Base-by-base conservation (phyloP, 1,140 invertebrate species). In the Oppia nitens region DNA sequence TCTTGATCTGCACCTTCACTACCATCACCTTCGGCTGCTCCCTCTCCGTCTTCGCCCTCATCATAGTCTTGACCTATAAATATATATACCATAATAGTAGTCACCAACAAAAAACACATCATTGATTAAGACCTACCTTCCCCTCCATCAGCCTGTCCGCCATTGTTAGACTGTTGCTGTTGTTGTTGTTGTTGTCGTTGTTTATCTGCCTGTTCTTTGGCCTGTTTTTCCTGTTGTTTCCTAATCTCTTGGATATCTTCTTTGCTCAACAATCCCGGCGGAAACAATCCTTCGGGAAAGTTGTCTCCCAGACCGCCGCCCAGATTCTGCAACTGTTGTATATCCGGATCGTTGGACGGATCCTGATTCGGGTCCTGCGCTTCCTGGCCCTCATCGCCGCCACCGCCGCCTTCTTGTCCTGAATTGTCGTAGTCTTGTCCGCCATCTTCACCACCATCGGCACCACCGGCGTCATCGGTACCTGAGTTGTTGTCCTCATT, bases 241-340 rank as follows among this genome's bases (percentile, higher is more conserved):
- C 56, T n/a, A 51, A 57, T 57, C 48, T 57, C 56, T 2, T 48
- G 27, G 6, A 57, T 20, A 40, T 57, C 56, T 3, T 57, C 56
- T 27, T 51, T 49, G 25, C n/a, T 21, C 14, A 57, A 24, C 4
- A 57, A 25, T 12, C 56, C 56, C 14, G 56, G 56, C 23, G 56
- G 56, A 40, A 57, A 57, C 25, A 57, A 25, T 49, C 56, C 56
- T 57, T 57, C 56, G 1, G 56, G 56, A 29, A 57, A 57, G 24
- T 57, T 57, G 24, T 57, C 56, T 24, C 32, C 48, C 6, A 49
- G 1, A 32, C 45, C 45, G 23, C 56, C 56, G 26, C 56, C 56
- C 27, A 57, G 50, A 27, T 57, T 57, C 48, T 57, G 56, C 23
- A 57, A 52, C 25, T 57, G 56, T 40, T 57, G 56, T 4, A 57